Conservation (phyloP, 2,888 invertebrate species). For the Gisinianus flammeolus region DNA sequence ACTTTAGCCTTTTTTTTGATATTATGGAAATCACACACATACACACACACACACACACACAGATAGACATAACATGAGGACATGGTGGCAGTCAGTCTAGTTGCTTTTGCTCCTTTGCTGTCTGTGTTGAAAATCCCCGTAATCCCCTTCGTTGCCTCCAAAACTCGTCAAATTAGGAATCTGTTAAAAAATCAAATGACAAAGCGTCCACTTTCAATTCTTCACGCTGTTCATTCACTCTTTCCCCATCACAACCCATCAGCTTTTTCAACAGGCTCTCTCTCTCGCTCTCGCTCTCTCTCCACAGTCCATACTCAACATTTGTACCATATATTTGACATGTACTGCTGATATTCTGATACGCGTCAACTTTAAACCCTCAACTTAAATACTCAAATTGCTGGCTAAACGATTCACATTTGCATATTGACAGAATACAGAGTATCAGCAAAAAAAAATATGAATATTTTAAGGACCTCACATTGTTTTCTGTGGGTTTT, state of each 20-base stretch:
- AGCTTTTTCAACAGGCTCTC: not conserved
- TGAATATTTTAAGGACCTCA: no score
- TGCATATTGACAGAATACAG: no score
- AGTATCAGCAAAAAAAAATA: no score
- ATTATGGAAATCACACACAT: slow-evolving; percentile 34
- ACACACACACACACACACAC: not conserved
- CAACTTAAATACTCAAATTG: no score
- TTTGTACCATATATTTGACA: no score
- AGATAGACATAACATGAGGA: not conserved
- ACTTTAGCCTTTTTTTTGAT: not conserved
- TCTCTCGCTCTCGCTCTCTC: not conserved
- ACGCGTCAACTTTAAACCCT: no score
- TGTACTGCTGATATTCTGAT: no score
- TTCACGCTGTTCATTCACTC: slow-evolving; percentile 23
- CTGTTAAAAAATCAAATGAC: slow-evolving; percentile 36
- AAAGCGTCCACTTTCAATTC: slow-evolving; percentile 27
- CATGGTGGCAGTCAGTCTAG: not conserved
- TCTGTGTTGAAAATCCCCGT: slow-evolving; percentile 28
- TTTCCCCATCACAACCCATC: not conserved
- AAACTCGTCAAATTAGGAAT: slow-evolving; percentile 38
- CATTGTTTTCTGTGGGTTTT: no score
- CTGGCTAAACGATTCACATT: no score
- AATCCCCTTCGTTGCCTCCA: slow-evolving; percentile 23
- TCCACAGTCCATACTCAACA: no score
- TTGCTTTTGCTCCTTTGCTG: not conserved